These are phyloP conservation scores for Artibeus lituratus DNA, from an alignment of 2,797 vertebrate genomes.

Conservation along the genomic window DNA sequence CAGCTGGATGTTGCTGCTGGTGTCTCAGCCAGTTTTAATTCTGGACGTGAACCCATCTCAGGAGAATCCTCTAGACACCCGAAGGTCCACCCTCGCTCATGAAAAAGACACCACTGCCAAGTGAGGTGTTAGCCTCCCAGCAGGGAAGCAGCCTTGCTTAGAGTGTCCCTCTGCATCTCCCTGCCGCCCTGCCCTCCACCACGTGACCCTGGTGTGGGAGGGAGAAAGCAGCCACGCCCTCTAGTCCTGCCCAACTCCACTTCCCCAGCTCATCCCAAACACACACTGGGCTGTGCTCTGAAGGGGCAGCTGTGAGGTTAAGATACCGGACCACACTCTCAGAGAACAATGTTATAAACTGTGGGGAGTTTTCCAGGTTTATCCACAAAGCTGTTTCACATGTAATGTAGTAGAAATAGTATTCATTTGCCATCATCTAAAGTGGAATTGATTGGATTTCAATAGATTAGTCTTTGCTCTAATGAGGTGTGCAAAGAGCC, in stretches of 20 bases:
- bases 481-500: constrained; percentile 14
- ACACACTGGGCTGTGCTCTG: no score
- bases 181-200: neutral
- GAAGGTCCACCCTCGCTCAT: neutral
- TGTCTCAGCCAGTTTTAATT: neutral
- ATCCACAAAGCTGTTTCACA: neutral
- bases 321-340: neutral
- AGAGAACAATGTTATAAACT: neutral
- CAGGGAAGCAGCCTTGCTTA: neutral
- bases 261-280: neutral
- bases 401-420: constrained; percentile 21
- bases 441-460: constrained; percentile 41
- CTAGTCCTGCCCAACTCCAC: neutral
- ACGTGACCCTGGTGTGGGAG: neutral
- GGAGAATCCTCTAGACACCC: neutral
- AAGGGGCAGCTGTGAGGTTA: neutral
- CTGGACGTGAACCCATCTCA: neutral
- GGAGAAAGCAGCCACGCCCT: neutral
- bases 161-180: neutral
- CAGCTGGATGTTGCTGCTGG: neutral
- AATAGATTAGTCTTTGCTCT: constrained; percentile 37
- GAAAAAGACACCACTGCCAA: neutral
- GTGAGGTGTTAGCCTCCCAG: neutral
- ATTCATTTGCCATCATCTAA: constrained; percentile 26
- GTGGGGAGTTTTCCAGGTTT: neutral